Percentiles rank a stretch among this genome's conserved stretches.
Evolutionary conservation across 2,888 invertebrate species (phyloP).

Genomic region (Ceramica pisi): DNA sequence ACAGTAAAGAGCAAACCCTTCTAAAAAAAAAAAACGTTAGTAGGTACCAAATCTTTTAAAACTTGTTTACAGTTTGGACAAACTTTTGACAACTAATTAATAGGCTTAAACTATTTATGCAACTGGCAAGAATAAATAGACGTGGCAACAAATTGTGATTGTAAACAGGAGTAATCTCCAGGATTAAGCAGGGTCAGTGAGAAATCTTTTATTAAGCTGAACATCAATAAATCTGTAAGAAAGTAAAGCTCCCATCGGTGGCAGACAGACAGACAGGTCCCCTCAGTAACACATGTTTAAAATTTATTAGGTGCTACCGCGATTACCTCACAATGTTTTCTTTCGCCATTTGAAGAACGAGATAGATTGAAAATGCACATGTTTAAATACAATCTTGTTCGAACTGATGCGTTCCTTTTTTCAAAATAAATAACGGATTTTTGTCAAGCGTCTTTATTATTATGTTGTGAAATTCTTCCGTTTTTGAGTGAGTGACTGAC

Average conservation of each 20-base stretch:
- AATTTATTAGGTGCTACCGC: constrained; percentile 55
- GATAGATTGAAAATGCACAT: constrained; percentile 51
- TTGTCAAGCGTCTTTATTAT: not conserved
- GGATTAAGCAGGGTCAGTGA: constrained; percentile 35
- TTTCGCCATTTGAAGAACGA: constrained; percentile 46
- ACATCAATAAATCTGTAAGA: constrained; percentile 36
- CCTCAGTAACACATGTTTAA: constrained; percentile 49
- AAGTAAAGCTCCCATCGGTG: constrained; percentile 17
- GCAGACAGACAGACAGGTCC: constrained; percentile 26
- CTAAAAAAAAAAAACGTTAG: too few relatives aligned
- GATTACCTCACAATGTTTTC: constrained; percentile 58
- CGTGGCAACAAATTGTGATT: not conserved
- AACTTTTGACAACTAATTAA: not conserved
- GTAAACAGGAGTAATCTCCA: constrained; percentile 8
- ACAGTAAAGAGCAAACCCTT: too few relatives aligned
- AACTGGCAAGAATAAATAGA: not conserved
- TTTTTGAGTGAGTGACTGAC: too few relatives aligned
- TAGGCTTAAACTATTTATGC: not conserved
- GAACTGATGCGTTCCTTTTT: constrained; percentile 10
- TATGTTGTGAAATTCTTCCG: too few relatives aligned
- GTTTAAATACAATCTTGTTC: constrained; percentile 29
- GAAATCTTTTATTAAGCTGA: constrained; percentile 40
- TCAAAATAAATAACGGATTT: constrained; percentile 23
- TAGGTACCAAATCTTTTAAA: too few relatives aligned
- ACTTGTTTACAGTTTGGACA: not conserved